Evolutionary conservation across 2,888 invertebrate genomes (phyloP), one percentile per base, ranked within the genome.

Genomic region (Boloria euphrosyne): DNA sequence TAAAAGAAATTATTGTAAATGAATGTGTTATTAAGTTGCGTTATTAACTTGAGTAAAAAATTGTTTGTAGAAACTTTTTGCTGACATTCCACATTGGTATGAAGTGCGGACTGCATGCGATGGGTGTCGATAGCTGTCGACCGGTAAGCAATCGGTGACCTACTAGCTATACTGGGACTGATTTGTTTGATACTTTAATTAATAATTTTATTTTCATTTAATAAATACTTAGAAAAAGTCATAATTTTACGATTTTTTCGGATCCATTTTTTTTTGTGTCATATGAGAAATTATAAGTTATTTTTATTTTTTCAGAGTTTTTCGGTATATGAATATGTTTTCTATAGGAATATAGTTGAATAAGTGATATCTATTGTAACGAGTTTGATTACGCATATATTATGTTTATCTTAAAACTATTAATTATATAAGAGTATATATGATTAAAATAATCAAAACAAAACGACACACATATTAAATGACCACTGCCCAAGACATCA

Each of bases 51-150:
- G 5, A 13, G 16, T 38, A 38, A 38, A 38, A 54, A 18, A 44
- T 18, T 10, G 14, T 4, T 27, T 46, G 38, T 14, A 17, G 17
- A 54, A 43, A 4, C 6, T 18, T 16, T 18, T 47, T 54, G 70
- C 71, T 66, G 63, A 69, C 62, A 59, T 49, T 50, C 14, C 50
- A 38, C 31, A 50, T 17, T 13, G 13, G 57, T 51, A 44, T 44
- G 44, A 46, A 70, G 60, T 65, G 65, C 59, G 68, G 50, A 57
- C 70, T 2, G 61, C 47, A 38, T 51, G 55, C 58, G 73, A 60
- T 60, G 71, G 59, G 75, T 78, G 79, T 80, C 81, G 78, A 80
- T 79, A 74, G 71, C 73, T 75, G 73, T 73, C 70, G 61, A 65
- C 62, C 70, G 70, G 73, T 63, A 72, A 75, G 75, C 76, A 76